Percentiles rank a stretch among this genome's conserved stretches.
These are phyloP conservation scores for Plagodis pulveraria DNA, from an alignment of 2,888 invertebrate species.

Conservation along the genomic window DNA sequence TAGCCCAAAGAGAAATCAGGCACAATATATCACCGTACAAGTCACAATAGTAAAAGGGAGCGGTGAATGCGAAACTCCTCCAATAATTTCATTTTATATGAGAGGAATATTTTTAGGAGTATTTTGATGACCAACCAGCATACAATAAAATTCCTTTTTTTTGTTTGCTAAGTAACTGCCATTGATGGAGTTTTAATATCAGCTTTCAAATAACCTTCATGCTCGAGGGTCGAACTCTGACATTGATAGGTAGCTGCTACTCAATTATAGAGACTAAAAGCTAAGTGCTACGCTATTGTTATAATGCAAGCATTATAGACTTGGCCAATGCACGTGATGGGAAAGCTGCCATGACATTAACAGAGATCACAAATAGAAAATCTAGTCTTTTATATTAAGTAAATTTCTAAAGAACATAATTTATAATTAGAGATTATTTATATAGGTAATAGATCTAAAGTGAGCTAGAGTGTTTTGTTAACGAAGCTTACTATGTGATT, in stretches of 20 bases:
- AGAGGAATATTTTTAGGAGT: constrained; percentile 15
- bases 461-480: constrained; percentile 8
- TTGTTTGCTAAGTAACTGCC: constrained; percentile 16
- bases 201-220: constrained; percentile 7
- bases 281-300: constrained; percentile 21
- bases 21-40: constrained; percentile 34
- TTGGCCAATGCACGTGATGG: not conserved
- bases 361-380: not conserved
- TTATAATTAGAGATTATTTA: too few species aligned
- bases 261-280: constrained; percentile 18
- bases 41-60: constrained; percentile 31
- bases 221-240: not conserved
- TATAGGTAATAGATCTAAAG: too few species aligned
- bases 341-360: not conserved
- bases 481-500: constrained; percentile 20
- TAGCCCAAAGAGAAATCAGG: constrained; percentile 38
- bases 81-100: constrained; percentile 28
- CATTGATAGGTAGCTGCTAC: constrained; percentile 8
- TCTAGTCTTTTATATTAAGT: too few species aligned
- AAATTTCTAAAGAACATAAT: too few species aligned
- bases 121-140: constrained; percentile 14
- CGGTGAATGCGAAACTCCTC: constrained; percentile 23
- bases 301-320: constrained; percentile 4
- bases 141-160: constrained; percentile 22
- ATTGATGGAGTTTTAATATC: constrained; percentile 16